Evolutionary conservation across 2,797 vertebrate genomes (phyloP).

Genomic region (Tenualosa thibaudeaui): DNA sequence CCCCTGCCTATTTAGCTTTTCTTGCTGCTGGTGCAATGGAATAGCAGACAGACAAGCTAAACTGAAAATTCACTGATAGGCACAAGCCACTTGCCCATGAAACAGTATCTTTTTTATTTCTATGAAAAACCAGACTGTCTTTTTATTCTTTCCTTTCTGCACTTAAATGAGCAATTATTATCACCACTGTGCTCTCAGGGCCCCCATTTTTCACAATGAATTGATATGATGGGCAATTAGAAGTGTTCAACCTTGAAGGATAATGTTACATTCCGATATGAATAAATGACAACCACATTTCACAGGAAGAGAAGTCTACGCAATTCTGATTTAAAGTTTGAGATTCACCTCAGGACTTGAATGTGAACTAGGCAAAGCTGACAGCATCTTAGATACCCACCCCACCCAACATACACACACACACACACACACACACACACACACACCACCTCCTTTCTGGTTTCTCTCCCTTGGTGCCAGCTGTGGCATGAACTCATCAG

Average conservation of each 20-base stretch:
- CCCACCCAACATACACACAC: background rate
- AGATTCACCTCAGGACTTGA: background rate
- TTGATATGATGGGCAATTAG: constrained; percentile 79
- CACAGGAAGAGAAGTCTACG: constrained; percentile 27
- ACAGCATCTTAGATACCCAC: background rate
- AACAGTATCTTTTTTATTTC: constrained; percentile 22
- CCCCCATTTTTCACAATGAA: constrained; percentile 75
- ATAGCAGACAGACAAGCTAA: background rate
- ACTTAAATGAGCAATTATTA: constrained; percentile 80
- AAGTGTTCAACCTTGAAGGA: constrained; percentile 80
- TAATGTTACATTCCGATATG: constrained; percentile 73
- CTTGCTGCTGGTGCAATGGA: background rate
- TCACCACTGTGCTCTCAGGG: constrained; percentile 67
- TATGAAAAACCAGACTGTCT: constrained; percentile 31
- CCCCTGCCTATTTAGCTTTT: background rate
- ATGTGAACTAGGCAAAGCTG: constrained; percentile 10
- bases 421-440: background rate
- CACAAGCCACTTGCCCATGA: constrained; percentile 16
- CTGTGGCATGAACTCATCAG: background rate
- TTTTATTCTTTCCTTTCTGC: constrained; percentile 67
- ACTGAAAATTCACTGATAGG: constrained; percentile 26
- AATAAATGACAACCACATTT: constrained; percentile 71
- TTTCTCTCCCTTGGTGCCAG: background rate
- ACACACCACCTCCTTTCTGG: background rate
- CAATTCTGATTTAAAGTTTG: constrained; percentile 47